Conservation (phyloP, 2,888 invertebrate species). For the Eledone cirrhosa region DNA sequence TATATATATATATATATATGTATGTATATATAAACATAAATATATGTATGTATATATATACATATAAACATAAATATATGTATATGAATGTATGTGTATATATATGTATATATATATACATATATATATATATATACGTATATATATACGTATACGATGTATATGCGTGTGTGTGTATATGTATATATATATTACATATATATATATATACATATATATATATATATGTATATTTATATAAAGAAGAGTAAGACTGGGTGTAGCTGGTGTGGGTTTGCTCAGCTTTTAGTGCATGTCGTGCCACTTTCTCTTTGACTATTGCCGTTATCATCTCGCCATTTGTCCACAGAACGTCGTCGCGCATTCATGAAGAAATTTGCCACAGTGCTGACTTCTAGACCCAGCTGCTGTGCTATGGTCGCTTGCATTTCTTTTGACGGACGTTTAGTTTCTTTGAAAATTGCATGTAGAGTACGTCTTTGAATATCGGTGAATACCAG, state of each 20-base stretch:
- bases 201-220: constrained; percentile 16
- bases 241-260: constrained; percentile 16
- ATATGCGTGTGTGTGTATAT: constrained; percentile 11
- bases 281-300: constrained; percentile 44
- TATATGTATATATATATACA: constrained; percentile 17
- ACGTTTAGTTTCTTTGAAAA: constrained; percentile 99
- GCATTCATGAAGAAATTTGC: constrained; percentile 99
- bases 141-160: constrained; percentile 10
- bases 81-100: neutral
- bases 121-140: neutral
- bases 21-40: constrained; percentile 23
- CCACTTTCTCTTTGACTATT: constrained; percentile 58
- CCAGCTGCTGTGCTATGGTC: constrained; percentile 95
- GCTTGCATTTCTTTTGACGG: constrained; percentile 99
- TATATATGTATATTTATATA: constrained; percentile 9
- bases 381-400: constrained; percentile 95
- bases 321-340: constrained; percentile 93
- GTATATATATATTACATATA: neutral
- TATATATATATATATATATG: constrained; percentile 9
- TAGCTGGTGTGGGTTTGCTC: neutral
- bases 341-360: constrained; percentile 86
- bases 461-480: constrained; percentile 99
- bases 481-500: constrained; percentile 99
- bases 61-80: neutral
- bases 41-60: neutral